Evolutionary conservation across 2,113 vertebrate species (phyloP).

Genomic region (Zapornia atra): DNA sequence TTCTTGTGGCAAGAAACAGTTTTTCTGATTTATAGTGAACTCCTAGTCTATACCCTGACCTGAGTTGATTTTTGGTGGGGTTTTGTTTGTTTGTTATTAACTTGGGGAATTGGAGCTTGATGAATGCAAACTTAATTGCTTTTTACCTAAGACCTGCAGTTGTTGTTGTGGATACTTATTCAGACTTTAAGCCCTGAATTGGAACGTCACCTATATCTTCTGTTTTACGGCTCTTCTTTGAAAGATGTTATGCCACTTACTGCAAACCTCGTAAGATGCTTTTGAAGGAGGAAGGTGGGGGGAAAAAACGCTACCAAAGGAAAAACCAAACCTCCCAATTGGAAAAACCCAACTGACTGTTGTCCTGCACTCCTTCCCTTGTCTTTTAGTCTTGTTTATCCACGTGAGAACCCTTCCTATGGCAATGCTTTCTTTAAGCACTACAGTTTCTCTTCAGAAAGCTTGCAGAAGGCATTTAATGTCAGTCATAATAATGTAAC

Average conservation of each 20-base stretch:
- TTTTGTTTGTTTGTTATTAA: neutral
- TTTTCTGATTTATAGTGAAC: neutral
- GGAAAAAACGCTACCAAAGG: too few species aligned
- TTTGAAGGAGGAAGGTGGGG: too few species aligned
- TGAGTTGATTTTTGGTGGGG: neutral
- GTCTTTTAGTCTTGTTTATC: neutral
- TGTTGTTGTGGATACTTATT: neutral
- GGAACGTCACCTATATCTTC: neutral
- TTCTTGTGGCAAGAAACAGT: neutral
- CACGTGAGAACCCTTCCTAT: neutral
- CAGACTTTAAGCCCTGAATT: neutral
- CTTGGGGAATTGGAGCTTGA: neutral
- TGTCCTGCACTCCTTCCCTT: neutral
- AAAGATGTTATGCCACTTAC: too few species aligned
- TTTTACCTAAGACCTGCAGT: neutral
- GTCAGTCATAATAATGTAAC: neutral
- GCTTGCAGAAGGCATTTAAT: neutral
- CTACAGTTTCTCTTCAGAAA: neutral
- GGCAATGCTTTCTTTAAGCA: neutral
- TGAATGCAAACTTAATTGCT: neutral
- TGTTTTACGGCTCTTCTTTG: too few species aligned
- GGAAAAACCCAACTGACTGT: neutral
- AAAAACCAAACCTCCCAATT: too few species aligned
- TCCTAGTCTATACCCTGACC: neutral
- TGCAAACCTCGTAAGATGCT: too few species aligned